Percentiles rank a stretch among this genome's conserved stretches.
Conservation (phyloP, 1,140 invertebrate species). For the Caenorhabditis briggsae region DNA sequence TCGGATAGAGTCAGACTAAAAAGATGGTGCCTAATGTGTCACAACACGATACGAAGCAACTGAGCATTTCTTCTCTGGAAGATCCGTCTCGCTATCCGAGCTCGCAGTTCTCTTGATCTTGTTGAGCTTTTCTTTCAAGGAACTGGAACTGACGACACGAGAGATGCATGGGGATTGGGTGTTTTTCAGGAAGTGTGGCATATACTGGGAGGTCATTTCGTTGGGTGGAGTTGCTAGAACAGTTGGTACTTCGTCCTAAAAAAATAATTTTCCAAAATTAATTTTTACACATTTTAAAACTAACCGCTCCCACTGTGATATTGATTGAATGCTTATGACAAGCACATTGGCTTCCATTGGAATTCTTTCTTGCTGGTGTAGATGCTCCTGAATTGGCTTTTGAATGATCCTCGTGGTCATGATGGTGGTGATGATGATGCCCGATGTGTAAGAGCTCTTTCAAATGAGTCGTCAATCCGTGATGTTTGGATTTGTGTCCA, state of each 20-base stretch:
- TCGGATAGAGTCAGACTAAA: not conserved
- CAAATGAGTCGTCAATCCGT: constrained; percentile 10
- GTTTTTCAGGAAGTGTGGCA: constrained; percentile 2
- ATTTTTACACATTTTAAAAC: not conserved
- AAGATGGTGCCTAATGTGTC: not conserved
- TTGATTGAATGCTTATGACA: constrained; percentile 40
- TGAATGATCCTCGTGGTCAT: constrained; percentile 13
- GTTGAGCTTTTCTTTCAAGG: constrained; percentile 25
- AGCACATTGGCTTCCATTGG: constrained; percentile 15
- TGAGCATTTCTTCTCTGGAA: constrained; percentile 23
- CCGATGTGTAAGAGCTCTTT: constrained; percentile 35
- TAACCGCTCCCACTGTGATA: constrained; percentile 35
- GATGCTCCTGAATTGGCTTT: constrained; percentile 1
- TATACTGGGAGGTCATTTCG: not conserved
- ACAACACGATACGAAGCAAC: constrained; percentile 25
- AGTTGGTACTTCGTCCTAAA: constrained; percentile 29
- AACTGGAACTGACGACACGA: constrained; percentile 29
- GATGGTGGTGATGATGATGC: constrained; percentile 26
- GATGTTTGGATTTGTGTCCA: not conserved
- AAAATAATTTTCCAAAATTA: too few species aligned
- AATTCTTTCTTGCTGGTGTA: constrained; percentile 39
- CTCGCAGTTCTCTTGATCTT: constrained; percentile 1
- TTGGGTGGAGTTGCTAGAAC: constrained; percentile 19
- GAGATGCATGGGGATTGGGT: constrained; percentile 2
- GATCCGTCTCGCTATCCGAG: not conserved